These are phyloP conservation scores for Ardeotis arabs DNA, from an alignment of 2,113 vertebrate genomes.

Conservation along the genomic window DNA sequence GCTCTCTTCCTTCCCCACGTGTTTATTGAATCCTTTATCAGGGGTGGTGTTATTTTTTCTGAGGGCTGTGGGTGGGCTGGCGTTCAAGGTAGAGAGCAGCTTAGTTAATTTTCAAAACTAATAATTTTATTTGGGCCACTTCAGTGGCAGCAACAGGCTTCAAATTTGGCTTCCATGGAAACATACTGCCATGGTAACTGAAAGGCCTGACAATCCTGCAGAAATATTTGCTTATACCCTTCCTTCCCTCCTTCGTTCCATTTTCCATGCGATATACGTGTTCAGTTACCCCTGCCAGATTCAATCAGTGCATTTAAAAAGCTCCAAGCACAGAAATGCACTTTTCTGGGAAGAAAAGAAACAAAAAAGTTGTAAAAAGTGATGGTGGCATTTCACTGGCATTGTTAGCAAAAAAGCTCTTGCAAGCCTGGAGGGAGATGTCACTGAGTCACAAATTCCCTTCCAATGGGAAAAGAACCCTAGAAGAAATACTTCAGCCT, in stretches of 20 bases:
- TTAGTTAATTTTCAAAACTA: slow-evolving; percentile 54
- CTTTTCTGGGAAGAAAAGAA: not conserved
- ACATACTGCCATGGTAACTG: slow-evolving; percentile 71
- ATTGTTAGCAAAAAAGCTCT: not conserved
- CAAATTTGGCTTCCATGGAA: slow-evolving; percentile 73
- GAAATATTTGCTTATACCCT: not conserved
- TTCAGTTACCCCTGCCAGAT: not conserved
- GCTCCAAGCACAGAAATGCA: not conserved
- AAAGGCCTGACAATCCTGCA: slow-evolving; percentile 34
- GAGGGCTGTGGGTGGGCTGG: slow-evolving; percentile 6
- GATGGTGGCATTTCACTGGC: not conserved
- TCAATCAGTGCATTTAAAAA: not conserved
- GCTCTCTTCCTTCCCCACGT: not conserved
- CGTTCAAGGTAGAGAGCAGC: slow-evolving; percentile 26
- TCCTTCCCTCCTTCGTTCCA: not conserved
- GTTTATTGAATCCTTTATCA: slow-evolving; percentile 1
- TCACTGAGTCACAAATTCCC: not conserved
- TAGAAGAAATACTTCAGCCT: not conserved
- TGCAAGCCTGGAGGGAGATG: not conserved
- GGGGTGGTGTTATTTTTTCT: not conserved
- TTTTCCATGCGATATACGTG: not conserved
- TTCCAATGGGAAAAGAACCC: not conserved
- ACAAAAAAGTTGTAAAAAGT: not conserved
- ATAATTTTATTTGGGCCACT: slow-evolving; percentile 48
- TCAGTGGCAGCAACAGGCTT: slow-evolving; percentile 49